Base-by-base conservation (phyloP, 37 sponge, comb jelly and placozoan genomes). In the Dysidea cf. avara region DNA sequence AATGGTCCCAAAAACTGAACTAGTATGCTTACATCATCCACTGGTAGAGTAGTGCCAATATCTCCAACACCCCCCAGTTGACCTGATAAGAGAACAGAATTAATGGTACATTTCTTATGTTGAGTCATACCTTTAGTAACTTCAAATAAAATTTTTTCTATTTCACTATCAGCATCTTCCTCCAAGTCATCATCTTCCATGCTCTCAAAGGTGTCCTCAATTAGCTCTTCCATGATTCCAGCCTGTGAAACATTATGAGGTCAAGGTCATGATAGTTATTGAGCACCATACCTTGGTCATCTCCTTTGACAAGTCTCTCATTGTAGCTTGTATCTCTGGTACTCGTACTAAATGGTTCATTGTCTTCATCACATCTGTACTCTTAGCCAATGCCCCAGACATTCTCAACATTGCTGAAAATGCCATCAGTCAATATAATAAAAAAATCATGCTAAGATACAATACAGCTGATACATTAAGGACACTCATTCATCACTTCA, bases 201-300 rank as follows among this genome's bases (percentile, higher is more conserved):
- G 32, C 77, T 53, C 71, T 90, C 94, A 78, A 98, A 87, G 4
- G 99, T 92, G 67, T 98, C 99, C 46, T 86, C 90, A 86, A 98
- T 86, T 88, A 98, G 78, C 78, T 98, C 99, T 54, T 92, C 99
- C 21, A 98, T 98, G 22, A 98, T 51, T 1, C 99, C 99, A 70
- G 99, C 99, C 96, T 95, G 55, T 13, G 21, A 73, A 18, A 74
- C 20, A 12, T n/a, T n/a, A n/a, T n/a, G n/a, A n/a, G n/a, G n/a
- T n/a, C n/a, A n/a, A n/a, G n/a, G n/a, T n/a, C n/a, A n/a, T n/a
- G n/a, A n/a, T 65, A 52, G 36, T 36, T 30, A 18, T 49, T 12
- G 29, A 24, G 28, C 53, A 12, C 11, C 75, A 20, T 22, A 91
- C 96, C 85, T 92, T 98, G 48, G 77, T 64, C 99, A 98, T 98